These are phyloP conservation scores for Oceanodroma tethys DNA, from an alignment of 2,113 vertebrate species.

Conservation along the genomic window DNA sequence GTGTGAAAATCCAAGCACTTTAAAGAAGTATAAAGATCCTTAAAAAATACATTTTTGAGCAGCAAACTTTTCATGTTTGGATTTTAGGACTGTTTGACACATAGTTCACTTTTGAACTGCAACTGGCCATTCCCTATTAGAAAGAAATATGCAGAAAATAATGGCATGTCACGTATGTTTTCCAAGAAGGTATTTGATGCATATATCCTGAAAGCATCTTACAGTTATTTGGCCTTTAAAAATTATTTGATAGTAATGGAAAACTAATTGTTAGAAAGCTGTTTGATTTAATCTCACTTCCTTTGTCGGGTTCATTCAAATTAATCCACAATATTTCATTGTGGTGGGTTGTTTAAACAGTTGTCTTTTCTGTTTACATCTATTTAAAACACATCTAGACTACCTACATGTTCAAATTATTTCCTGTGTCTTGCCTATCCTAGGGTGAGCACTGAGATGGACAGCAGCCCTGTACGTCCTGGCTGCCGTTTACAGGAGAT, in stretches of 20 bases:
- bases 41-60: not conserved
- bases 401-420: not conserved
- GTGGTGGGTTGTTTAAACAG: not conserved
- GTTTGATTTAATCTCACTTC: not conserved
- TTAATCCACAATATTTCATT: not conserved
- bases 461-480: not conserved
- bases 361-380: not conserved
- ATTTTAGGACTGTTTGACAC: not conserved
- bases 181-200: not conserved
- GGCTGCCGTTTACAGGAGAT: not conserved
- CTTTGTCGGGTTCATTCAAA: not conserved
- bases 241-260: not conserved
- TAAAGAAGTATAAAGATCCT: not conserved
- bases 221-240: not conserved
- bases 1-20: not conserved
- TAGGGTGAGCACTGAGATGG: not conserved
- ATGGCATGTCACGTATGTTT: not conserved
- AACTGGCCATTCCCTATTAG: not conserved
- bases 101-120: not conserved
- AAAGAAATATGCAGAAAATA: not conserved
- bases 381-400: not conserved
- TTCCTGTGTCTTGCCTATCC: not conserved
- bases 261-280: not conserved
- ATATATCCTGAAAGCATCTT: not conserved
- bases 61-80: not conserved